Evolutionary conservation across 2,797 vertebrate genomes (phyloP), one percentile per base, ranked within the genome.

Genomic region (Mycteria americana): DNA sequence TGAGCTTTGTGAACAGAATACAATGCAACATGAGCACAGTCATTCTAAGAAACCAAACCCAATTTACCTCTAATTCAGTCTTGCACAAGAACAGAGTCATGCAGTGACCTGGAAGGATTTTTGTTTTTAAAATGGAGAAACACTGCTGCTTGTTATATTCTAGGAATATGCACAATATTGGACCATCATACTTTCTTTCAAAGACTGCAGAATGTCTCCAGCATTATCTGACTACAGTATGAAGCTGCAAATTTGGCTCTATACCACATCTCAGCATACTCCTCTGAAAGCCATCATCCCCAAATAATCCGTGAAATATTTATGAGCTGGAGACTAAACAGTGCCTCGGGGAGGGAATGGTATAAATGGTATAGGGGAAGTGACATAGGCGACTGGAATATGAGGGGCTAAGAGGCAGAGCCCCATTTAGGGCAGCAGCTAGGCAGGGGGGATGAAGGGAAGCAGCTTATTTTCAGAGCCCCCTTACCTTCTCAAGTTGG

Each of bases 11-110:
- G 53, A 94, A 89, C 67, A 76, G 91, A 92, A 91, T 45, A 87
- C n/a, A 82, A 50, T 16, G 50, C 73, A 92, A 91, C 35, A 57
- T 0, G 24, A 92, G 37, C 56, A 81, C 65, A 86, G 80, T 41
- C 69, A 43, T 92, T 95, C 89, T 64, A 95, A 90, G 94, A 93
- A 95, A 93, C 43, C 35, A 88, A 96, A 92, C 46, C n/a, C 8
- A 91, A 87, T 89, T 77, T 88, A 93, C 77, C 62, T 86, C 65
- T 91, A 89, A 95, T 88, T 94, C 70, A 75, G 78, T 89, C 50
- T 80, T 85, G 54, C 50, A 91, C 37, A 85, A 90, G 80, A 89
- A 62, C 88, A 95, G 77, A 72, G 51, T 81, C 57, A 78, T 30
- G 53, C 74, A 91, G 68, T 18, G 53, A 91, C 72, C 74, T 62